Evolutionary conservation across 1,140 invertebrate species (phyloP), one percentile per base, ranked within the genome.

Genomic region (Drosophila obscura): DNA sequence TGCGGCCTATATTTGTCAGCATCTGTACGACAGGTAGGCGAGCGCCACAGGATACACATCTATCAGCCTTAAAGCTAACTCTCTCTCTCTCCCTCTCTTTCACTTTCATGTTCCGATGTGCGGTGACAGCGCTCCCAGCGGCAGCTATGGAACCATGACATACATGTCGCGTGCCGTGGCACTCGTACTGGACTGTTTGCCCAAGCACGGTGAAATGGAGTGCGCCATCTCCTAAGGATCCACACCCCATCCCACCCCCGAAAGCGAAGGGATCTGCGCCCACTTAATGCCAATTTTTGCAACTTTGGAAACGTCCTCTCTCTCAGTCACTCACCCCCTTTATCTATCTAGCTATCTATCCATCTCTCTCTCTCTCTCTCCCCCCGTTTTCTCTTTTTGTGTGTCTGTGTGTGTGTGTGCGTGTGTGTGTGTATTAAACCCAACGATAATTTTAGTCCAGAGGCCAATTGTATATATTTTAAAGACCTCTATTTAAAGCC

Each of bases 111-210:
- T 9, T 19, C 19, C 19, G n/a, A 1, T 31, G 3, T 31, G 31
- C 2, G 31, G 2, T 31, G 8, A 6, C 56, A 92, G 96, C 91
- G 98, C 99, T 16, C 99, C 99, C 5, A 99, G 97, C 92, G 99
- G 99, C 45, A 96, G 96, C 87, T 99, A 95, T 92, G 99, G 99
- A 59, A 99, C 98, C 15, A 99, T 99, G 97, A 98, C 98, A 1
- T 99, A 99, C 85, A 94, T 99, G 80, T 97, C 97, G 28, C 94
- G 97, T 82, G 96, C 98, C 0, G 94, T 97, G 13, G 96, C 96
- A 44, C 92, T 93, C 0, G 93, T 95, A 16, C 93, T 97, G 26
- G 95, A 96, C 82, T 95, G 95, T 88, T 93, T 96, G 76, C 96
- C 96, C 2, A 94, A 94, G 77, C 94, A 96, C 72, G 94, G 94